Percentiles rank a stretch among this genome's conserved stretches.
Conservation (phyloP, 1,140 invertebrate genomes). For the Potamilus streckersoni region DNA sequence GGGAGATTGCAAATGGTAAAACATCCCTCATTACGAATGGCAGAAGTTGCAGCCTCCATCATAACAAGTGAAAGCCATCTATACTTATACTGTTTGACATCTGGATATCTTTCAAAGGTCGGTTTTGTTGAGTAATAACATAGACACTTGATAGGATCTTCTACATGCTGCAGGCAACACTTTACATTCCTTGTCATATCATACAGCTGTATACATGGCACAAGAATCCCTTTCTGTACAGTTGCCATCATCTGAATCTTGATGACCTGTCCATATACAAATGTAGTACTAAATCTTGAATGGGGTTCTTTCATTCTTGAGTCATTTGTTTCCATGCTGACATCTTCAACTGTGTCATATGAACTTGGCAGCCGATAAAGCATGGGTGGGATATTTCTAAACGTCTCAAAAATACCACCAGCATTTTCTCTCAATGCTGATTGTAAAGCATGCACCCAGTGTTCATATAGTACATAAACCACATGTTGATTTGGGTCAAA, state of each 20-base stretch:
- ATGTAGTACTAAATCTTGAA: constrained; percentile 28
- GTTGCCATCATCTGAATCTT: constrained; percentile 30
- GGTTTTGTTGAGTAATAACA: constrained; percentile 12
- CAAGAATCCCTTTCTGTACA: constrained; percentile 28
- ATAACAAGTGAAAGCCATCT: constrained; percentile 34
- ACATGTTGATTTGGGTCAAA: constrained; percentile 18
- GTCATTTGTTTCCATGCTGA: constrained; percentile 2
- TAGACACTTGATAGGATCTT: constrained; percentile 30
- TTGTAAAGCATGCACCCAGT: constrained; percentile 15
- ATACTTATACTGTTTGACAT: constrained; percentile 28
- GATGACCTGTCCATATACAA: constrained; percentile 25
- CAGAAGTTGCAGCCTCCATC: constrained; percentile 36
- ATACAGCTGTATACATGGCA: constrained; percentile 24
- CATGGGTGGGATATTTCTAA: not conserved
- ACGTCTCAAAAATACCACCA: constrained; percentile 17
- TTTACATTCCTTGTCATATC: constrained; percentile 30
- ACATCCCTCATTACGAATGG: constrained; percentile 19
- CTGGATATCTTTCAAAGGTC: constrained; percentile 14
- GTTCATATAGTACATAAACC: constrained; percentile 8
- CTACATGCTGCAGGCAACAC: constrained; percentile 30
- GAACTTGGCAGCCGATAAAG: constrained; percentile 9
- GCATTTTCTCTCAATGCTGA: constrained; percentile 10
- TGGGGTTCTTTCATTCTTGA: not conserved
- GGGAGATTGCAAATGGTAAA: constrained; percentile 18
- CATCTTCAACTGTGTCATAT: constrained; percentile 10